phyloP scores from a whole-genome alignment of 2,797 vertebrate genomes.

The Gymnoscopelus braueri region DNA sequence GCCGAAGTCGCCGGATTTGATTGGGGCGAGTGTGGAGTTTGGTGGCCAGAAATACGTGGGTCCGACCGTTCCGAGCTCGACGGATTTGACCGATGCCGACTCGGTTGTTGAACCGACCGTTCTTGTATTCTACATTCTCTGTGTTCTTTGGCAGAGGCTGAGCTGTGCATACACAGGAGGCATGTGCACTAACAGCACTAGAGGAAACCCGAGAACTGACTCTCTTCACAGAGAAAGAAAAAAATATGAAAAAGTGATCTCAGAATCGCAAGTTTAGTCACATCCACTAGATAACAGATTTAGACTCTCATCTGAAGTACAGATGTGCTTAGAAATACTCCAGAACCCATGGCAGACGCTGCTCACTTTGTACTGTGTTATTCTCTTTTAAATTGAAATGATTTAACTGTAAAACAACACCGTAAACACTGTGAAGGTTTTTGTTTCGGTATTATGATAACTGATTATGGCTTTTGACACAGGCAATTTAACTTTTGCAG shows the following conservation, averaged over 20 bases:
- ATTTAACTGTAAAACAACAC: conserved; percentile 8
- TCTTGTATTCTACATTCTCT: background rate
- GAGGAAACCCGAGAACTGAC: conserved; percentile 10
- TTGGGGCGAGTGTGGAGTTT: too few relatives aligned
- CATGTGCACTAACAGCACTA: conserved; percentile 4
- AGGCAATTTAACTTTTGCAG: background rate
- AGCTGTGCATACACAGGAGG: conserved; percentile 7
- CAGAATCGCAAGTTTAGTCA: conserved; percentile 6
- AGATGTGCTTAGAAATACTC: conserved; percentile 19
- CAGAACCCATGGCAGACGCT: conserved; percentile 8
- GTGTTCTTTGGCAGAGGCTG: background rate
- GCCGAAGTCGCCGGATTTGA: too few relatives aligned
- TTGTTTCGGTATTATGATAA: background rate
- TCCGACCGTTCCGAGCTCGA: too few relatives aligned
- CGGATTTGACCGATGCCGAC: too few relatives aligned
- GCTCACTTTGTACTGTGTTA: background rate
- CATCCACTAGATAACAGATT: conserved; percentile 10
- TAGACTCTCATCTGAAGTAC: conserved; percentile 27
- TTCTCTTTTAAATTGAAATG: conserved; percentile 1
- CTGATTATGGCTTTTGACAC: background rate
- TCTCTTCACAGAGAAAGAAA: conserved; percentile 4
- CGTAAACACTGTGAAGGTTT: too few relatives aligned
- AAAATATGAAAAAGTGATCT: background rate
- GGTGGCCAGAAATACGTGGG: too few relatives aligned
- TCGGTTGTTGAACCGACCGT: too few relatives aligned